phyloP scores from a whole-genome alignment of 1,140 invertebrate genomes.

The Parasteatoda tepidariorum region DNA sequence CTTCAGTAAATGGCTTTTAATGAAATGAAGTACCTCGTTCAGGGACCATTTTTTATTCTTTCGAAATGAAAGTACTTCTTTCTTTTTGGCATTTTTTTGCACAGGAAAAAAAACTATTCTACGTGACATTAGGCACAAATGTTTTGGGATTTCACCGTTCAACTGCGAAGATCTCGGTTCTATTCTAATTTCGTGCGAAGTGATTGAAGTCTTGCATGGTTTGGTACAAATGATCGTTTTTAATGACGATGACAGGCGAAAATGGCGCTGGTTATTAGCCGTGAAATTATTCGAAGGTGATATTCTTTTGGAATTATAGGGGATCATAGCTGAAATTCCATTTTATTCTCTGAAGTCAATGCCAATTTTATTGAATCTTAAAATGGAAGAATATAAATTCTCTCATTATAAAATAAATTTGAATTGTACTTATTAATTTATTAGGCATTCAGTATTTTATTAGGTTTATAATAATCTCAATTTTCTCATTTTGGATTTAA shows the following conservation, averaged over 20 bases:
- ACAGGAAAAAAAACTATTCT: background rate
- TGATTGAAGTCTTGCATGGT: background rate
- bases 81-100: background rate
- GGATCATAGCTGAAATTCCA: background rate
- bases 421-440: too few relatives aligned
- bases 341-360: too few relatives aligned
- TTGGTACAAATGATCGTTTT: background rate
- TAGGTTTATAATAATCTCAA: too few relatives aligned
- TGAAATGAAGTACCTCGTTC: constrained; percentile 5
- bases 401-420: too few relatives aligned
- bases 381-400: too few relatives aligned
- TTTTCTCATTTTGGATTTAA: too few relatives aligned
- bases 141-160: background rate
- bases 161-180: background rate
- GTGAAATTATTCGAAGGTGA: background rate
- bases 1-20: constrained; percentile 17
- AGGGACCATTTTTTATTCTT: background rate
- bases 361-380: too few relatives aligned
- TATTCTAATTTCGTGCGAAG: background rate
- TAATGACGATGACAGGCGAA: background rate
- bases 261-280: background rate
- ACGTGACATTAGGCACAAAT: background rate
- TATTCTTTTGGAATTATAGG: background rate
- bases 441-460: too few relatives aligned
- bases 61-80: background rate